phyloP scores from a whole-genome alignment of 2,113 vertebrate genomes.

The Formicarius rufipectus region DNA sequence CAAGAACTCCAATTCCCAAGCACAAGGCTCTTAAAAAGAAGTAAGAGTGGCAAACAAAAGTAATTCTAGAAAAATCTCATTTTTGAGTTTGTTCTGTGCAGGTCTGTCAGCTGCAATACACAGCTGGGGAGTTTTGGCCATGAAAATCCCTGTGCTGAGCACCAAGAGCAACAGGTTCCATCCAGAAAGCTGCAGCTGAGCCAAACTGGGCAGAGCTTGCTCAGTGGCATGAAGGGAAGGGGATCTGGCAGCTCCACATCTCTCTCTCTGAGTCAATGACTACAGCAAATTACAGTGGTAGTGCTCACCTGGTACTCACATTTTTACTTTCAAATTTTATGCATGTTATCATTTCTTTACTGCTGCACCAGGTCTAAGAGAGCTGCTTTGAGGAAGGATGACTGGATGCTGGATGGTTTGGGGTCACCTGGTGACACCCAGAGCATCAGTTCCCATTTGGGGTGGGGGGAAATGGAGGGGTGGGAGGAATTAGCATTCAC shows the following conservation, averaged over 20 bases:
- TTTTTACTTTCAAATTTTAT: not conserved
- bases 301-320: not conserved
- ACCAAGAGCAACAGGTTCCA: not conserved
- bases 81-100: not conserved
- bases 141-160: not conserved
- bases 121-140: not conserved
- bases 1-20: not conserved
- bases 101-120: not conserved
- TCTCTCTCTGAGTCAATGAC: not conserved
- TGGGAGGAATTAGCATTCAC: not conserved
- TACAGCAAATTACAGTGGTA: accelerated
- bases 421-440: not conserved
- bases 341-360: not conserved
- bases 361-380: not conserved
- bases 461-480: not conserved
- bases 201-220: not conserved
- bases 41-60: not conserved
- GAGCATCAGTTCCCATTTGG: not conserved
- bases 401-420: not conserved
- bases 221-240: not conserved
- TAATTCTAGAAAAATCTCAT: not conserved
- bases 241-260: not conserved
- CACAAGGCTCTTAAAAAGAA: not conserved
- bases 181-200: not conserved
- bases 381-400: not conserved